These are phyloP conservation scores for Neodiprion fabricii DNA, from an alignment of 1,140 invertebrate genomes.

Conservation along the genomic window DNA sequence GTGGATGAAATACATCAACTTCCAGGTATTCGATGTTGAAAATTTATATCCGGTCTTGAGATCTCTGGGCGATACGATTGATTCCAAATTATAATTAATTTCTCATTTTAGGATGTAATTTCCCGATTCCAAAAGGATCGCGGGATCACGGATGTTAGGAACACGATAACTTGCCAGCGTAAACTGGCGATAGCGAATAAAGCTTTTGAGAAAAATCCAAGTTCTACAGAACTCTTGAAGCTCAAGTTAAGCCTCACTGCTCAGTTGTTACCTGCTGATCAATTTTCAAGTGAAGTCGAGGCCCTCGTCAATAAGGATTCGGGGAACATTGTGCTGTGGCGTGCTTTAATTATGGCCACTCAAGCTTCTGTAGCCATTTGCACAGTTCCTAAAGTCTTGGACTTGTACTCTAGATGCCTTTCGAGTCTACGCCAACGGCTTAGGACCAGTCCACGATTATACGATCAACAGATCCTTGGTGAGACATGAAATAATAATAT, in stretches of 20 bases:
- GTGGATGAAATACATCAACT: constrained; percentile 66
- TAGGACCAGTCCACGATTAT: constrained; percentile 38
- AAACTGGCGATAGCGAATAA: constrained; percentile 66
- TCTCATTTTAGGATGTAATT: constrained; percentile 35
- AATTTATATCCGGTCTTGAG: constrained; percentile 20
- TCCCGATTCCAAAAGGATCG: constrained; percentile 53
- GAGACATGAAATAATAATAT: constrained; percentile 24
- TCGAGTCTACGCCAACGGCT: constrained; percentile 60
- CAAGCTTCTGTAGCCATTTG: constrained; percentile 69
- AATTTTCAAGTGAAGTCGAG: constrained; percentile 58
- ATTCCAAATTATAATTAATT: constrained; percentile 20
- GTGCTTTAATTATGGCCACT: constrained; percentile 63
- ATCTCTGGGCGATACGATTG: neutral
- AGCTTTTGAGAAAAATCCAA: constrained; percentile 61
- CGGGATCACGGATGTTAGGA: neutral
- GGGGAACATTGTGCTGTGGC: constrained; percentile 66
- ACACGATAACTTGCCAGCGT: constrained; percentile 48
- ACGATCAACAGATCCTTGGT: constrained; percentile 47
- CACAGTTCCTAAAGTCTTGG: constrained; percentile 63
- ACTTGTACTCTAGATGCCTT: constrained; percentile 65
- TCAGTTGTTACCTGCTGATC: constrained; percentile 62
- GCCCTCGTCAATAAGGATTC: constrained; percentile 61
- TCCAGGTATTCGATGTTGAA: constrained; percentile 52
- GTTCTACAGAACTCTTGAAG: constrained; percentile 57
- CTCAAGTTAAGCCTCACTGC: constrained; percentile 61